Conservation (phyloP, 2,113 vertebrate species). For the Syngnathus scovelli region DNA sequence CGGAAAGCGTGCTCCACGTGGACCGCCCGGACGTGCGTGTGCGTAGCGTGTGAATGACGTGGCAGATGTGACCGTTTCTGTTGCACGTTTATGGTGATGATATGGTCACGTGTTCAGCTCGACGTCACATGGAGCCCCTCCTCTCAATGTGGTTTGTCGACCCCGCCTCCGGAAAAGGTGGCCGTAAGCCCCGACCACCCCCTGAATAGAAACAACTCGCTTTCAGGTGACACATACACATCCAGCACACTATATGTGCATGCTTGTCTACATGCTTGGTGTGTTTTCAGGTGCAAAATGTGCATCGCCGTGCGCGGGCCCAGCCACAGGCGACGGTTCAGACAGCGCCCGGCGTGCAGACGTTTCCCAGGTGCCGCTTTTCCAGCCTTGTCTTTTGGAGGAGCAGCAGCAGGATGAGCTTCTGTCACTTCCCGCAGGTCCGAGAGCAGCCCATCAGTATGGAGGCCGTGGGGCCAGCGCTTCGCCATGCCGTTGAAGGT, state of each 20-base stretch:
- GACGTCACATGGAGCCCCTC: constrained; percentile 85
- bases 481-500: constrained; percentile 36
- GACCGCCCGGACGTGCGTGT: neutral
- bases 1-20: neutral
- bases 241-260: neutral
- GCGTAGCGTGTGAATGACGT: too few relatives aligned
- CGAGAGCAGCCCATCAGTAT: constrained; percentile 35
- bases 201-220: constrained; percentile 71
- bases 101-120: constrained; percentile 18
- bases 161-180: constrained; percentile 78
- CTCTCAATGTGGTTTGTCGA: constrained; percentile 81
- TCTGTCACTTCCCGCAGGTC: constrained; percentile 15
- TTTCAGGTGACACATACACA: constrained; percentile 69
- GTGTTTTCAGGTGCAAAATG: constrained; percentile 34
- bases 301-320: constrained; percentile 14
- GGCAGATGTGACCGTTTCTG: too few relatives aligned
- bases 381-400: neutral
- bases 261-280: too few relatives aligned
- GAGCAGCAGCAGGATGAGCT: neutral
- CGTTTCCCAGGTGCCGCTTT: constrained; percentile 23
- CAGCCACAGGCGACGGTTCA: constrained; percentile 1
- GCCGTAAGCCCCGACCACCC: constrained; percentile 63
- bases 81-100: neutral
- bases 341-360: neutral
- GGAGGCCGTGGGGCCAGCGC: neutral